A percentile compares a stretch with the other conserved stretches of the same genome.
These are phyloP conservation scores for Leptinotarsa peninsularis DNA, from an alignment of 2,888 invertebrate genomes.

Conservation along the genomic window DNA sequence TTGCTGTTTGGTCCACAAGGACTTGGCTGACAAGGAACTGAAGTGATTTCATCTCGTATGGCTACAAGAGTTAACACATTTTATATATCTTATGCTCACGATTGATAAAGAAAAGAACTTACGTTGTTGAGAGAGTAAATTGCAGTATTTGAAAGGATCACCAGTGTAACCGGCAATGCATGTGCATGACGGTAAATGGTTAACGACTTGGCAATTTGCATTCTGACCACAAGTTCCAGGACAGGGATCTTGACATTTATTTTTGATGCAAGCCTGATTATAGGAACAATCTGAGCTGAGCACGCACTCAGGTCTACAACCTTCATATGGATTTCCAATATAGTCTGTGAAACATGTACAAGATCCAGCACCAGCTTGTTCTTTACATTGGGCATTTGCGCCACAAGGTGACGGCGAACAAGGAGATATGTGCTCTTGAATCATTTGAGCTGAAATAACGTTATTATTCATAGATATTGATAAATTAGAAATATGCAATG, in stretches of 20 bases:
- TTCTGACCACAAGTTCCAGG: constrained; percentile 82
- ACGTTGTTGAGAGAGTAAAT: constrained; percentile 53
- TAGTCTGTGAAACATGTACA: constrained; percentile 80
- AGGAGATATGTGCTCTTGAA: constrained; percentile 26
- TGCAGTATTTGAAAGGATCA: constrained; percentile 58
- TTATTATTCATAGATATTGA: constrained; percentile 55
- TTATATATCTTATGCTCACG: neutral
- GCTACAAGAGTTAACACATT: constrained; percentile 42
- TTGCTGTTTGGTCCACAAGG: constrained; percentile 85
- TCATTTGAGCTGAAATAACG: constrained; percentile 27
- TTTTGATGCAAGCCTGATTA: constrained; percentile 77
- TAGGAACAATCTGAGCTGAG: constrained; percentile 79
- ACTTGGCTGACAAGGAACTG: constrained; percentile 65
- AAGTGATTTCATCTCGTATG: constrained; percentile 66
- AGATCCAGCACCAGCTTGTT: constrained; percentile 74
- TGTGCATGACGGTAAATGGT: constrained; percentile 77
- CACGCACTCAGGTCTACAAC: constrained; percentile 81
- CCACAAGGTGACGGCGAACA: constrained; percentile 85
- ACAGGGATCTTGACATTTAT: constrained; percentile 83
- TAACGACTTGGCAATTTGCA: constrained; percentile 81
- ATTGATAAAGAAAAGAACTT: constrained; percentile 67
- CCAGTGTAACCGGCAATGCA: constrained; percentile 81
- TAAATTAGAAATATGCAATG: constrained; percentile 61
- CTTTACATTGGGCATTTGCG: constrained; percentile 78
- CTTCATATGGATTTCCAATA: constrained; percentile 83